Evolutionary conservation across 2,888 invertebrate species (phyloP), one percentile per base, ranked within the genome.

Genomic region (Lasioglossum oenotherae): DNA sequence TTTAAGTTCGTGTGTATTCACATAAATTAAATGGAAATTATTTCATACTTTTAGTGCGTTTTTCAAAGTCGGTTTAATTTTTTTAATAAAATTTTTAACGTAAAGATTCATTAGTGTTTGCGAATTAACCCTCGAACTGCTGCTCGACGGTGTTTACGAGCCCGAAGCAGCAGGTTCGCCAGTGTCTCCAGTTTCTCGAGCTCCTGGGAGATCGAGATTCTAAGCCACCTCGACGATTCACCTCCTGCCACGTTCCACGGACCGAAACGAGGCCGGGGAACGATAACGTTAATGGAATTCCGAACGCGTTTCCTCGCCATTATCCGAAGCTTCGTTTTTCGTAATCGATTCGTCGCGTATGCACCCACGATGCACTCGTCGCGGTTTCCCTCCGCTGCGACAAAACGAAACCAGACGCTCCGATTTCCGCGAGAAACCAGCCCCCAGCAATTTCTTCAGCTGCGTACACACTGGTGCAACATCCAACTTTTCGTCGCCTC

Each of bases 271-370:
- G 69, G 46, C 46, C 67, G 86, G 31, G 19, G 35, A 46, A 77
- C 67, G 86, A 86, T 81, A 86, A 84, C 85, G 81, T 81, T 81
- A 85, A 81, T 84, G 80, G 81, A 67, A 86, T 81, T 84, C 78
- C 44, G 57, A 69, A 57, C 80, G 67, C 27, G 75, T 53, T 69
- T 44, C 27, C 72, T n/a, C 38, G 64, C 53, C 46, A 69, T 41
- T 57, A 81, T 74, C 79, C 67, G 72, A 74, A 74, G 44, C n/a
- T 38, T 49, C 35, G 67, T n/a, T 60, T 44, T 46, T 35, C 44
- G 27, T 64, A 44, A 76, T 76, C 76, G 31, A 31, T 41, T 46
- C 64, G 41, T 46, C 38, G 19, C 31, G 31, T 46, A n/a, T 19
- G 23, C 64, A 46, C 44, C 77, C 23, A 8, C 77, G 77, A 46